Base-by-base conservation (phyloP, 2,797 vertebrate genomes). In the Chaenodraco wilsoni region DNA sequence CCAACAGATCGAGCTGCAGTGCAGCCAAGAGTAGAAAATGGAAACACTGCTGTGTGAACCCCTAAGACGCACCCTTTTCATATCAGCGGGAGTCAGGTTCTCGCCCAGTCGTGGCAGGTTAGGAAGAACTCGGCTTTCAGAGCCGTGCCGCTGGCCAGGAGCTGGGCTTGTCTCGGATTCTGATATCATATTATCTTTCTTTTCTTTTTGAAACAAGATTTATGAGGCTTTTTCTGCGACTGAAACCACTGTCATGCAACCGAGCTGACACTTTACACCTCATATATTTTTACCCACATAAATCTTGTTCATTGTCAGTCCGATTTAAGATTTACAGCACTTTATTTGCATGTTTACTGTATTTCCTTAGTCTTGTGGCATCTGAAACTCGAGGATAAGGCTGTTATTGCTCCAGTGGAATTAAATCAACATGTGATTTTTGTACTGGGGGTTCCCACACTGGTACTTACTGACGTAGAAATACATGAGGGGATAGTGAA, bases 21-120 rank as follows among this genome's bases (percentile, higher is more conserved):
- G 79, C 82, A 88, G 81, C 73, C 83, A 68, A 88, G 88, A 70
- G 84, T 69, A 88, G 61, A 86, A 85, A 84, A 86, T 83, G 81
- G 84, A 87, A 90, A 86, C 40, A 3, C 65, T 91, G 64, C 63
- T 81, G 79, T 85, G 75, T 85, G 80, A 85, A 76, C 83, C 62
- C 84, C 70, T 64, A 33, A 65, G 58, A 79, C 1, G 9, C 71
- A 81, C 74, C 72, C 74, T 81, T 82, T 81, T 76, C 67, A 68
- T 71, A 75, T 79, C 68, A 78, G 85, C 7, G 12, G 58, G 74
- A 78, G 85, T 89, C 78, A 72, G 83, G 81, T 78, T 90, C 75
- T 86, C 44, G 55, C 88, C 65, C 84, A 68, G 87, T 83, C 88
- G 91, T 83, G 89, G 89, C 77, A 68, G 77, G 52, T 79, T 74